Evolutionary conservation across 2,113 vertebrate genomes (phyloP).

Genomic region (Shinisaurus crocodilurus): DNA sequence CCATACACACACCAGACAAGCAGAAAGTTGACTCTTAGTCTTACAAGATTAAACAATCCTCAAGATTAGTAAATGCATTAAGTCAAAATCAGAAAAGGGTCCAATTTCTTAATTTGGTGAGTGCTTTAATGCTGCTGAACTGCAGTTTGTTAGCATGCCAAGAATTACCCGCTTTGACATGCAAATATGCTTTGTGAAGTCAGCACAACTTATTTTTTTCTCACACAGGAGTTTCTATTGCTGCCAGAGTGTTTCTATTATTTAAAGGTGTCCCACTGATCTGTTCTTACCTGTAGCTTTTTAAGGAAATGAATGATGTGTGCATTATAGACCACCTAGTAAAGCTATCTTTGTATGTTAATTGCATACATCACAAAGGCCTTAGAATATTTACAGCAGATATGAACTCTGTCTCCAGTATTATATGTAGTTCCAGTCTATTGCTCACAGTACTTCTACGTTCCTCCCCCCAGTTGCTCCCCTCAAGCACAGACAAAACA

Average conservation of each 20-base stretch:
- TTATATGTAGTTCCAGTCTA: neutral
- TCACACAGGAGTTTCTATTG: constrained; percentile 49
- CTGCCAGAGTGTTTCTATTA: constrained; percentile 19
- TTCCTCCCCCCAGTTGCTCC: constrained; percentile 6
- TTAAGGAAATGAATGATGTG: constrained; percentile 23
- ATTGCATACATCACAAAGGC: constrained; percentile 23
- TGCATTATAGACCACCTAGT: constrained; percentile 2
- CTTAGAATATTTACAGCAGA: neutral
- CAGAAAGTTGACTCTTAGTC: neutral
- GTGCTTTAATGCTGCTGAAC: constrained; percentile 25
- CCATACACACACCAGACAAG: constrained; percentile 8
- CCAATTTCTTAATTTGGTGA: constrained; percentile 12
- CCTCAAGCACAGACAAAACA: neutral
- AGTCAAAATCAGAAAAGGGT: constrained; percentile 22
- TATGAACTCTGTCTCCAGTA: neutral
- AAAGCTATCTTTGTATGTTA: constrained; percentile 31
- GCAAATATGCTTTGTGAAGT: constrained; percentile 42
- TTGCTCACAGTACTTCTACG: constrained; percentile 14
- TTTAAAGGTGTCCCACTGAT: constrained; percentile 38
- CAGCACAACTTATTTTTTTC: constrained; percentile 34
- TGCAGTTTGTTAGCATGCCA: constrained; percentile 29
- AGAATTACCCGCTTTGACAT: constrained; percentile 46
- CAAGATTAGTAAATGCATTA: neutral
- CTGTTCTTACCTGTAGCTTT: constrained; percentile 36
- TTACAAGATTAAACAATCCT: neutral